phyloP scores from a whole-genome alignment of 2,888 invertebrate species.

The Sesia apiformis region DNA sequence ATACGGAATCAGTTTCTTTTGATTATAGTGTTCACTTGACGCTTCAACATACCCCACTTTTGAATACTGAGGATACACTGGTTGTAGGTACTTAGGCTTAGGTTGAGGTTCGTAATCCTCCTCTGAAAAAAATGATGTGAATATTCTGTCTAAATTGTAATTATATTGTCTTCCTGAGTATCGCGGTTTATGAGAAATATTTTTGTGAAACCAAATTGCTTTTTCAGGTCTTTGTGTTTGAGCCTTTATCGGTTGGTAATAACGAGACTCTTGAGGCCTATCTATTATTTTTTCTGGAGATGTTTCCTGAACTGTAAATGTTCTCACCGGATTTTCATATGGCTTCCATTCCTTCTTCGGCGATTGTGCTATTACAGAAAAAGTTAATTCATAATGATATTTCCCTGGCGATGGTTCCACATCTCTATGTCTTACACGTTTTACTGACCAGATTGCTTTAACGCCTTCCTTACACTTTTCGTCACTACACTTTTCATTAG shows the following conservation, averaged over 20 bases:
- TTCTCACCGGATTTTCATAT: constrained; percentile 72
- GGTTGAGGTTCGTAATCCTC: constrained; percentile 21
- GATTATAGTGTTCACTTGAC: constrained; percentile 34
- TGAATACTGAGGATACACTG: constrained; percentile 27
- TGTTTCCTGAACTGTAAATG: constrained; percentile 77
- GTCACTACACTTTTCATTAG: constrained; percentile 41
- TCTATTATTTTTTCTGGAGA: constrained; percentile 38
- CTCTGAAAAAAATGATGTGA: constrained; percentile 53
- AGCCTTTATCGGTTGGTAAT: constrained; percentile 11
- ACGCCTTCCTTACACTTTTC: constrained; percentile 68
- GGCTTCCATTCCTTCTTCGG: constrained; percentile 58
- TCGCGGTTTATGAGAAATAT: constrained; percentile 26
- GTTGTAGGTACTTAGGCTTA: constrained; percentile 21
- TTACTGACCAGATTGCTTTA: constrained; percentile 80
- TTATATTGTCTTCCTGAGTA: constrained; percentile 28
- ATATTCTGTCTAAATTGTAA: constrained; percentile 49
- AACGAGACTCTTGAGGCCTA: constrained; percentile 20
- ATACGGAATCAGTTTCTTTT: constrained; percentile 37
- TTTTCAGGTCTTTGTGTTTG: constrained; percentile 32
- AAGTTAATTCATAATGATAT: constrained; percentile 78
- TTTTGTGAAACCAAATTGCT: constrained; percentile 57
- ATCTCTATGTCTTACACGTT: constrained; percentile 78
- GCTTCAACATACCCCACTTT: constrained; percentile 38
- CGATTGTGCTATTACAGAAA: constrained; percentile 74
- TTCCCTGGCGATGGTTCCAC: constrained; percentile 52